Evolutionary conservation across 2,888 invertebrate genomes (phyloP).

Genomic region (Polyommatus icarus): DNA sequence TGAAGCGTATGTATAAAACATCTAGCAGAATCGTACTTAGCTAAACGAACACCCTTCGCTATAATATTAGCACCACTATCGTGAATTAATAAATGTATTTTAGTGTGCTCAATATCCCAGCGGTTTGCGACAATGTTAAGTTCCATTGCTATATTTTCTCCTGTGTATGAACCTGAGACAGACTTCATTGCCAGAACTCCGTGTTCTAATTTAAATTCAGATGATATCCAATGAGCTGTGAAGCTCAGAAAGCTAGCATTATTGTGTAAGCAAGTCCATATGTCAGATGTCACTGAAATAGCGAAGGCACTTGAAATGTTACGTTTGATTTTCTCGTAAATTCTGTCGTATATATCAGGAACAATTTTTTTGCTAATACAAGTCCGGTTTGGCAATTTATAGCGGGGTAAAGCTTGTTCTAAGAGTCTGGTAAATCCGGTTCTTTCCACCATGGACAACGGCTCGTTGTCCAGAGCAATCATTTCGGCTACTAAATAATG

Average conservation of each 20-base stretch:
- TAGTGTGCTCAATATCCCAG: slow-evolving; percentile 47
- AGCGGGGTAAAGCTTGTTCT: slow-evolving; percentile 41
- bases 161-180: slow-evolving; percentile 43
- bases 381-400: slow-evolving; percentile 42
- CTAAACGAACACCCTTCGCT: slow-evolving; percentile 45
- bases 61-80: slow-evolving; percentile 48
- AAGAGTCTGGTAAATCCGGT: slow-evolving; percentile 46
- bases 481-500: slow-evolving; percentile 41
- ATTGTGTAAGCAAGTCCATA: slow-evolving; percentile 40
- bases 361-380: slow-evolving; percentile 41
- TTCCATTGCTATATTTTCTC: slow-evolving; percentile 47
- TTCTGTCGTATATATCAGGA: slow-evolving; percentile 41
- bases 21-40: slow-evolving; percentile 43
- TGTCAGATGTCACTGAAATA: slow-evolving; percentile 42
- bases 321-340: slow-evolving; percentile 38
- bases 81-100: slow-evolving; percentile 47
- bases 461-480: slow-evolving; percentile 40
- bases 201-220: slow-evolving; percentile 42
- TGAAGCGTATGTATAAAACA: slow-evolving; percentile 49
- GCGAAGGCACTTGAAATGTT: slow-evolving; percentile 39
- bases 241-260: slow-evolving; percentile 35
- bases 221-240: slow-evolving; percentile 45
- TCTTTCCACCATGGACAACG: slow-evolving; percentile 47
- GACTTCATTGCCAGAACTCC: slow-evolving; percentile 45
- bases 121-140: slow-evolving; percentile 42